phyloP scores from a whole-genome alignment of 2,113 vertebrate species.

The Genyomyrus donnyi region DNA sequence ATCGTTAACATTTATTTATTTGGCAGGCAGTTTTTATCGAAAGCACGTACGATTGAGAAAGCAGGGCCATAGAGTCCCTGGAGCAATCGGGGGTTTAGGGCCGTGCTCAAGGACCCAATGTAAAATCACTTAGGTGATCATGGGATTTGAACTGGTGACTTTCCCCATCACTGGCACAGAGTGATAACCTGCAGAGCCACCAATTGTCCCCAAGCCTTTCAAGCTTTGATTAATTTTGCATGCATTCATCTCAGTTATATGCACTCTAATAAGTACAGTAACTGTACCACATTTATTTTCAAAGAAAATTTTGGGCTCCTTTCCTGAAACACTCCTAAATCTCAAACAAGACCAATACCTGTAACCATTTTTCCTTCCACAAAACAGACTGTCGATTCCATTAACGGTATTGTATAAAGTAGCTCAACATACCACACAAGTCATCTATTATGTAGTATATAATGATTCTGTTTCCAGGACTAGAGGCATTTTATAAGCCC shows the following conservation, averaged over 20 bases:
- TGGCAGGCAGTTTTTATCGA: background rate
- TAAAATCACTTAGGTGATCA: background rate
- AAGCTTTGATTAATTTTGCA: background rate
- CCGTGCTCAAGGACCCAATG: background rate
- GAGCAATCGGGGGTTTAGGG: background rate
- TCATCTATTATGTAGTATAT: slow-evolving; percentile 1
- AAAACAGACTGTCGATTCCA: background rate
- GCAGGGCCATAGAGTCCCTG: background rate
- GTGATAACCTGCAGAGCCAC: background rate
- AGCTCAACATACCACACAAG: background rate
- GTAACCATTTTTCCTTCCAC: background rate
- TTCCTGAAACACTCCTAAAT: background rate
- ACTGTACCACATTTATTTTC: background rate
- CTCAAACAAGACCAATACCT: background rate
- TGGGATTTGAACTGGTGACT: background rate
- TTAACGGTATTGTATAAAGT: background rate
- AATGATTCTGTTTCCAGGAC: slow-evolving; percentile 4
- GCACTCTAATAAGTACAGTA: background rate
- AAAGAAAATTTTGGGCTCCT: background rate
- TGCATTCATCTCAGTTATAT: background rate
- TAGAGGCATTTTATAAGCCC: background rate
- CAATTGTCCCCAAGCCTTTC: background rate
- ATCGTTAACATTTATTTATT: background rate
- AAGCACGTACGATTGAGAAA: background rate
- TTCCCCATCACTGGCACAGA: background rate